Conservation (phyloP, 2,888 invertebrate species). For the Lepas anatifera region DNA sequence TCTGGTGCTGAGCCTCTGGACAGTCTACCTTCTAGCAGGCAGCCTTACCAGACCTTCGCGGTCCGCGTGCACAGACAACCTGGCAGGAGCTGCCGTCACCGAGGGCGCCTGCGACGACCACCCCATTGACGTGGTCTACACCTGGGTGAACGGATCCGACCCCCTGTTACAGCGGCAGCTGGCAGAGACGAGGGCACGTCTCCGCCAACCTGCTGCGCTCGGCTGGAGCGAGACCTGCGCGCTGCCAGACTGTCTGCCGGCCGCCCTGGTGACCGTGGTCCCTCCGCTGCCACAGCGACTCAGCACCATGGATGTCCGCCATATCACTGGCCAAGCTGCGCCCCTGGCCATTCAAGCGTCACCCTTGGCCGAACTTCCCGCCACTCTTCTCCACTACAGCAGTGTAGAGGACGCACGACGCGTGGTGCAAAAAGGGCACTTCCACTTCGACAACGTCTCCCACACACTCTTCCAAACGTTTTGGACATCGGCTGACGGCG, state of each 20-base stretch:
- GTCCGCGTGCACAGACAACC: background rate
- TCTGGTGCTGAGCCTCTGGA: no score
- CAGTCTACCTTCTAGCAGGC: no score
- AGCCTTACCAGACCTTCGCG: no score
- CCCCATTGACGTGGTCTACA: constrained; percentile 67
- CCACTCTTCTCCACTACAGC: background rate
- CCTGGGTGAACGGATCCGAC: constrained; percentile 74
- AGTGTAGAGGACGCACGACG: background rate
- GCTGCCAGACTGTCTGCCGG: background rate
- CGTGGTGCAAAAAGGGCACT: background rate
- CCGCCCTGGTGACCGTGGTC: background rate
- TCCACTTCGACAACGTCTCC: background rate
- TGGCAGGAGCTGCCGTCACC: background rate
- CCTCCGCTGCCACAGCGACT: background rate
- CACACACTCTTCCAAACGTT: background rate
- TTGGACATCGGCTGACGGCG: no score
- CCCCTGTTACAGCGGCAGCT: constrained; percentile 43
- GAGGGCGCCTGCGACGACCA: background rate
- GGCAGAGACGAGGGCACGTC: no score
- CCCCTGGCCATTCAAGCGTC: background rate
- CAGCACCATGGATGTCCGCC: background rate
- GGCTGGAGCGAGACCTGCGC: constrained; percentile 35
- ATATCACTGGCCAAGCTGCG: background rate
- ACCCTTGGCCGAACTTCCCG: background rate
- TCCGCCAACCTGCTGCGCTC: no score